Evolutionary conservation across 2,888 invertebrate species (phyloP), one percentile per base, ranked within the genome.

Genomic region (Drosophila differens): DNA sequence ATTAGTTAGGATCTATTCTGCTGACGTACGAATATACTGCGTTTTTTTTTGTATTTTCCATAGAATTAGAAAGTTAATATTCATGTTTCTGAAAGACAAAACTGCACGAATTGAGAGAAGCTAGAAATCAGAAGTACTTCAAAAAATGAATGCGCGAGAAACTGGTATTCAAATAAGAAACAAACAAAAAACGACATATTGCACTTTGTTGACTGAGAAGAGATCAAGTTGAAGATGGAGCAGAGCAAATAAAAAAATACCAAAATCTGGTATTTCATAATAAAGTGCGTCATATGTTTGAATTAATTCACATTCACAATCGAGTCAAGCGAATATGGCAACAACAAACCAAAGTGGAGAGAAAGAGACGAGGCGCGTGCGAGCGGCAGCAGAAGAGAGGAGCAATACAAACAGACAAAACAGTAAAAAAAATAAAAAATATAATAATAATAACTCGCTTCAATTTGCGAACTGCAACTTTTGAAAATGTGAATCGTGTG

Each of bases 251-350:
- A 32, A 49, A 44, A 58, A 32, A 58, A 32, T 28, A 35, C 22
- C 37, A 25, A 28, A 58, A 63, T 61, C 16, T 58, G 55, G 47
- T 60, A 64, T 61, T 74, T 78, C 57, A 76, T 62, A 85, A 70
- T 65, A 52, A 78, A 70, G 54, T 81, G 76, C 74, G 83, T 85
- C 85, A 84, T 76, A 71, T 68, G 60, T 30, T 47, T 59, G 41
- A 76, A 79, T 87, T 70, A 82, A 85, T 79, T 79, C 80, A 71
- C 70, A 79, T 69, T 79, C 76, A 62, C 35, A 81, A 79, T 74
- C 74, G 53, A 81, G 80, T 71, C 66, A 63, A 71, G 66, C 66
- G 55, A 63, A 70, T 66, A 61, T 55, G 63, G 51, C 35, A 63
- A 59, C 41, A 69, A 39, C 28, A 28, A 4, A 28, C 28, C 4